A percentile compares a stretch with the other conserved stretches of the same genome.
These are phyloP conservation scores for Thalassophryne amazonica DNA, from an alignment of 2,797 vertebrate species.

Conservation along the genomic window DNA sequence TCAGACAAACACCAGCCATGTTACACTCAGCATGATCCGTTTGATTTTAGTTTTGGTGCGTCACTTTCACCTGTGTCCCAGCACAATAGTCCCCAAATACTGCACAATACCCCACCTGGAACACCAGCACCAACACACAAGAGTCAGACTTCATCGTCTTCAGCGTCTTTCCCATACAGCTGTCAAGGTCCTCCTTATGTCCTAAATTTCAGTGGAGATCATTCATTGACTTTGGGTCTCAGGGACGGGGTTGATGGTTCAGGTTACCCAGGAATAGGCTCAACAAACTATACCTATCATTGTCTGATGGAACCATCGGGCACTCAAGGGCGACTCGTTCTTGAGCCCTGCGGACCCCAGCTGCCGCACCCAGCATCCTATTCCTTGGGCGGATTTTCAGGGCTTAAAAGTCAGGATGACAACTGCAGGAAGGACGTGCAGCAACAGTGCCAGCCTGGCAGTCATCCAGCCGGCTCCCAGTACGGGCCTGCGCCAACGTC, in stretches of 20 bases:
- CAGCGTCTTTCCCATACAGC: slow-evolving; percentile 64
- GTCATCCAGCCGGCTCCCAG: slow-evolving; percentile 63
- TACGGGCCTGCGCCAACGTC: slow-evolving; percentile 63
- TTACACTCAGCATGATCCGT: slow-evolving; percentile 73
- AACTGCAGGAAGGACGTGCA: slow-evolving; percentile 68
- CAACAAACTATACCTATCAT: slow-evolving; percentile 82
- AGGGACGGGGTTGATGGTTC: slow-evolving; percentile 68
- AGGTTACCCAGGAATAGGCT: slow-evolving; percentile 67
- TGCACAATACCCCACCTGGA: slow-evolving; percentile 56
- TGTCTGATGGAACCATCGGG: slow-evolving; percentile 85
- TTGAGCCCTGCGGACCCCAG: slow-evolving; percentile 78
- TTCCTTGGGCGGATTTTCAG: slow-evolving; percentile 66
- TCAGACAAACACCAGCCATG: slow-evolving; percentile 68
- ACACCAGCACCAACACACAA: slow-evolving; percentile 67
- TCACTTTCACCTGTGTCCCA: slow-evolving; percentile 69
- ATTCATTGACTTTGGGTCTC: slow-evolving; percentile 80
- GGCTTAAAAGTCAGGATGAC: slow-evolving; percentile 66
- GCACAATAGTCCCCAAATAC: slow-evolving; percentile 68
- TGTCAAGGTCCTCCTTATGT: slow-evolving; percentile 78
- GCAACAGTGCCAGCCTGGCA: slow-evolving; percentile 69
- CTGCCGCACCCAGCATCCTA: slow-evolving; percentile 62
- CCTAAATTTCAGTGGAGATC: slow-evolving; percentile 81
- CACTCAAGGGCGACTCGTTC: slow-evolving; percentile 80
- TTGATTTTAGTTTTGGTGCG: slow-evolving; percentile 69
- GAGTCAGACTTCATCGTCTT: slow-evolving; percentile 51